Conservation (phyloP, 2,113 vertebrate species). For the Macaca mulatta region DNA sequence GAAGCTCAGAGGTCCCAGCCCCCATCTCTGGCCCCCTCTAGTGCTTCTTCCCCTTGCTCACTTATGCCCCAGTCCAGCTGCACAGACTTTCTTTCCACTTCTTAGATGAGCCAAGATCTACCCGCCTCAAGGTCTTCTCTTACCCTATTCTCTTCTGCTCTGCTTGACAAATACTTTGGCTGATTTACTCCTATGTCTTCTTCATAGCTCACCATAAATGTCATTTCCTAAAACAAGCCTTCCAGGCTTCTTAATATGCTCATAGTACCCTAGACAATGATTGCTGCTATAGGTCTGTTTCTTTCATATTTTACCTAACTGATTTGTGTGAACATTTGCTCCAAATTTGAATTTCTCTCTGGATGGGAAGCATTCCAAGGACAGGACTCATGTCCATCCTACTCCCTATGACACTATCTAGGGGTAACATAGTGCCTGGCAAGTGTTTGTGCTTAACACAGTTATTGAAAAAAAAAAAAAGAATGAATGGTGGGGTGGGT, state of each 20-base stretch:
- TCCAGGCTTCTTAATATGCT: neutral
- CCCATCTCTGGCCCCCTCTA: neutral
- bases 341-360: neutral
- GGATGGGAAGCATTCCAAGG: neutral
- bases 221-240: neutral
- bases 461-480: neutral
- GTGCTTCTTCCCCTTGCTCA: neutral
- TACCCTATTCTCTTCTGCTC: neutral
- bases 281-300: neutral
- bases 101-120: neutral
- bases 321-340: neutral
- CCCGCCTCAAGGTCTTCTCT: neutral
- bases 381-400: neutral
- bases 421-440: neutral
- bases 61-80: neutral
- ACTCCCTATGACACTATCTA: neutral
- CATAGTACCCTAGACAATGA: neutral
- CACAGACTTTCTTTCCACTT: neutral
- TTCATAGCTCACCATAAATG: neutral
- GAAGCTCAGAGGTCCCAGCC: neutral
- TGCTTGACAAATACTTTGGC: neutral
- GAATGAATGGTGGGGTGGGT: neutral
- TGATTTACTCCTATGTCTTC: neutral
- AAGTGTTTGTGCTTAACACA: neutral
- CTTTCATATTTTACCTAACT: neutral